Evolutionary conservation across 2,113 vertebrate genomes (phyloP).

Genomic region (Rhinogobius similis): DNA sequence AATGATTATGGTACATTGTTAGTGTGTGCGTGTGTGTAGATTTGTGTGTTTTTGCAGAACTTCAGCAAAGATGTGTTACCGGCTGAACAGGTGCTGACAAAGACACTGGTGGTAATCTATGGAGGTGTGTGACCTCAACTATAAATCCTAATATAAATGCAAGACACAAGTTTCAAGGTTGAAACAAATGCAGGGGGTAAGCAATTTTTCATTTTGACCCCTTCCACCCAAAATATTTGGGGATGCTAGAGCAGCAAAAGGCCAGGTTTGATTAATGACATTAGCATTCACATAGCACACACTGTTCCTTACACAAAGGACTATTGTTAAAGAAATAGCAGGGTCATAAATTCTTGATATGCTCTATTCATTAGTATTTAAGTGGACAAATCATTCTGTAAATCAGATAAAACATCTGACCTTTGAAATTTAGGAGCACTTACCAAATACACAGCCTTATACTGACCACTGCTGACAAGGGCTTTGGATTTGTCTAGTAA

Average conservation of each 20-base stretch:
- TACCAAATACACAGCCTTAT: too few relatives aligned
- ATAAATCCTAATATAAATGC: not conserved
- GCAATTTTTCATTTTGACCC: slow-evolving; percentile 4
- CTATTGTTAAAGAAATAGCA: not conserved
- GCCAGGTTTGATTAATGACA: not conserved
- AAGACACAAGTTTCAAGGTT: slow-evolving; percentile 14
- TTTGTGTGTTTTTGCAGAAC: slow-evolving; percentile 13
- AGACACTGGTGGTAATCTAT: not conserved
- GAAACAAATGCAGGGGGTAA: not conserved
- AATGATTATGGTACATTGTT: slow-evolving; percentile 21
- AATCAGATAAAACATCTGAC: not conserved
- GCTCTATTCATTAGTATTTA: not conserved
- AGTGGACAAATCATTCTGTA: not conserved
- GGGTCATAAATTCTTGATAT: not conserved
- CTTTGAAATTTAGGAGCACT: too few relatives aligned
- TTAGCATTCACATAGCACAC: not conserved
- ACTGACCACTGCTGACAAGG: too few relatives aligned
- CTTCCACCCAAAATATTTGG: not conserved
- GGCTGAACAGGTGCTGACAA: slow-evolving; percentile 25
- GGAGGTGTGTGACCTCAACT: not conserved
- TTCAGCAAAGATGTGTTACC: slow-evolving; percentile 20
- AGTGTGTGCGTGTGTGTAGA: slow-evolving; percentile 1
- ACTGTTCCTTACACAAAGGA: not conserved
- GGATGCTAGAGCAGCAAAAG: not conserved
- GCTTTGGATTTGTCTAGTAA: too few relatives aligned